phyloP scores from a whole-genome alignment of 2,888 invertebrate genomes.

The Phytoseiulus persimilis region DNA sequence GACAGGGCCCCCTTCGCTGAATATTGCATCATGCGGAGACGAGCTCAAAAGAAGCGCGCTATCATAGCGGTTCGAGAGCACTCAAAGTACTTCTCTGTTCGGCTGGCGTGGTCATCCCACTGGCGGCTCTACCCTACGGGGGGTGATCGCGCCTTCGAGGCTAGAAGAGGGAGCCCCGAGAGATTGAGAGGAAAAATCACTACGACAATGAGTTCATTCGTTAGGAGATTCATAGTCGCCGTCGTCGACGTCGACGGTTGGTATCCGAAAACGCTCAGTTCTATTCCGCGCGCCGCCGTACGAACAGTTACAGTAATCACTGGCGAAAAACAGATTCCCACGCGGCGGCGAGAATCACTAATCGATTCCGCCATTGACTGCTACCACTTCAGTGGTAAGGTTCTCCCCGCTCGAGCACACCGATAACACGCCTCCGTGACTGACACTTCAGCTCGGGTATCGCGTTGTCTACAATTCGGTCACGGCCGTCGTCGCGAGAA shows the following conservation, averaged over 20 bases:
- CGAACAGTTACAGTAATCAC: not conserved
- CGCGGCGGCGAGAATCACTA: not conserved
- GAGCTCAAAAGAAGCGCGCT: not conserved
- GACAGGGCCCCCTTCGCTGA: not conserved
- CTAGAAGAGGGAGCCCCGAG: not conserved
- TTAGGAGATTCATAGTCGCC: not conserved
- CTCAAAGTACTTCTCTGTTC: not conserved
- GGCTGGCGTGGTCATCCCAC: not conserved
- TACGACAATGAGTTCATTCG: not conserved
- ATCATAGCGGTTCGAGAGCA: not conserved
- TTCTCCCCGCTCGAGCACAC: not conserved
- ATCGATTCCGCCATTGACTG: not conserved
- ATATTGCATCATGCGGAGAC: not conserved
- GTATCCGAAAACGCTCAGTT: conserved; percentile 5
- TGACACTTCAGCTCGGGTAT: not conserved
- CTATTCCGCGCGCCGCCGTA: not conserved
- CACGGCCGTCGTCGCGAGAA: too few relatives aligned
- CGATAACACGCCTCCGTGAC: not conserved
- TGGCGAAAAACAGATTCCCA: not conserved
- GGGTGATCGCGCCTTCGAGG: not conserved
- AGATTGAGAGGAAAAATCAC: not conserved
- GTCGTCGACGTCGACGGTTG: not conserved
- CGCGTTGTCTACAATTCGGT: not conserved
- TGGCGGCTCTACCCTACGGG: too few relatives aligned
- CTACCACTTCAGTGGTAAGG: not conserved